A percentile compares a stretch with the other conserved stretches of the same genome.
Evolutionary conservation across 35 echinoderm and acorn worm species (phyloP).

Genomic region (Eucidaris tribuloides): DNA sequence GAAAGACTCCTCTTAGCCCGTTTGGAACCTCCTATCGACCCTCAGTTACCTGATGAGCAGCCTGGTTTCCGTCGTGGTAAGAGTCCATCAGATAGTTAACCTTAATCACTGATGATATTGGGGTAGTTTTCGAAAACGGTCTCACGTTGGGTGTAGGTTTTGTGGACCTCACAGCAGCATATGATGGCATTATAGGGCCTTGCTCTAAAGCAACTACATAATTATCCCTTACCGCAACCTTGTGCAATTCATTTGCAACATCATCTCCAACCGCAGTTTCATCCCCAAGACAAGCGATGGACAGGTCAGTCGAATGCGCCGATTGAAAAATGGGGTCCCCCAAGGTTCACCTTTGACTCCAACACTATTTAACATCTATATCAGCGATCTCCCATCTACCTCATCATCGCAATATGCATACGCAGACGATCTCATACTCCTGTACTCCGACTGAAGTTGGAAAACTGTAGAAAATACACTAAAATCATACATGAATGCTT

Average conservation of each 20-base stretch:
- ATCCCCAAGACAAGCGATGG: too few relatives aligned
- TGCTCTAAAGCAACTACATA: too few relatives aligned
- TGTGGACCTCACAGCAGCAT: too few relatives aligned
- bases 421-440: not conserved
- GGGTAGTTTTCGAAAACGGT: not conserved
- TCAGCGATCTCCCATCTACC: not conserved
- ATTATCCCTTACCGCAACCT: too few relatives aligned
- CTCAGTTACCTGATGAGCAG: not conserved
- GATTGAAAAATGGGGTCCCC: too few relatives aligned
- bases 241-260: too few relatives aligned
- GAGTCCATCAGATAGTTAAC: not conserved
- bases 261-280: too few relatives aligned
- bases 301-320: too few relatives aligned
- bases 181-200: too few relatives aligned
- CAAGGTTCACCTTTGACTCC: conserved; percentile 6
- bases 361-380: conserved; percentile 44
- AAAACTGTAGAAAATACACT: not conserved
- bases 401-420: not conserved
- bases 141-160: too few relatives aligned
- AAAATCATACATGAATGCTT: not conserved
- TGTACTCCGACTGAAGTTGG: not conserved
- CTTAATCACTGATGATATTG: conserved; percentile 35
- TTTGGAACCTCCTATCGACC: conserved; percentile 21
- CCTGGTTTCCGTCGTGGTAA: not conserved
- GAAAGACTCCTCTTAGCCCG: conserved; percentile 18